phyloP scores from a whole-genome alignment of 2,113 vertebrate genomes.

The Chloroceryle aenea region DNA sequence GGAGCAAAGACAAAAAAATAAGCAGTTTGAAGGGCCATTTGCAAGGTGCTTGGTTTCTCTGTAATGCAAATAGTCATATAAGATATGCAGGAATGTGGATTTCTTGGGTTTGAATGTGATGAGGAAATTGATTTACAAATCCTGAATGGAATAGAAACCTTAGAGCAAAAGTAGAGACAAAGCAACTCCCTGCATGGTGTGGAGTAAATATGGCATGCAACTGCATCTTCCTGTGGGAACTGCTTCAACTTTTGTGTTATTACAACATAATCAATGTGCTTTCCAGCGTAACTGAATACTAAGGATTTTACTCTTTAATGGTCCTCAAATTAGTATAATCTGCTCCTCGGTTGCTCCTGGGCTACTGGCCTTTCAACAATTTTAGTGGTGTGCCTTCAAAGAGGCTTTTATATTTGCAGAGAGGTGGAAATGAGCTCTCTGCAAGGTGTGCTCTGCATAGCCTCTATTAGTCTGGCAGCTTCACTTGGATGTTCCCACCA shows the following conservation, averaged over 20 bases:
- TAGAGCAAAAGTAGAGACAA: slow-evolving; percentile 29
- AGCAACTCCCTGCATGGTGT: background rate
- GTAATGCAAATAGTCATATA: slow-evolving; percentile 50
- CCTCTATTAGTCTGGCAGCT: background rate
- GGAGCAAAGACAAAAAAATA: background rate
- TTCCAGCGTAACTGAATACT: background rate
- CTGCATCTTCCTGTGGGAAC: slow-evolving; percentile 13
- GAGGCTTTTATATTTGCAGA: background rate
- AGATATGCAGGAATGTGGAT: slow-evolving; percentile 69
- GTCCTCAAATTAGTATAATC: slow-evolving; percentile 18
- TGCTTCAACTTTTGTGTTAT: slow-evolving; percentile 10
- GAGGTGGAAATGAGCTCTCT: background rate
- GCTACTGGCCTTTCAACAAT: slow-evolving; percentile 26
- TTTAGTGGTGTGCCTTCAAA: background rate
- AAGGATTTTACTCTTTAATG: slow-evolving; percentile 19
- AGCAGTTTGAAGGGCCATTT: slow-evolving; percentile 41
- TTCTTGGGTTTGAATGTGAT: slow-evolving; percentile 60
- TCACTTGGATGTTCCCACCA: background rate
- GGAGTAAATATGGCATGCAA: background rate
- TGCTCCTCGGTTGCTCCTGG: background rate
- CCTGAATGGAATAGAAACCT: slow-evolving; percentile 29
- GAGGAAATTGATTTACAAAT: slow-evolving; percentile 71
- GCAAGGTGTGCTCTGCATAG: background rate
- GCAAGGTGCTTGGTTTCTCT: slow-evolving; percentile 54
- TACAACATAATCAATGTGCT: slow-evolving; percentile 24